Base-by-base conservation (phyloP, 2,888 invertebrate species). In the Monopis laevigella region DNA sequence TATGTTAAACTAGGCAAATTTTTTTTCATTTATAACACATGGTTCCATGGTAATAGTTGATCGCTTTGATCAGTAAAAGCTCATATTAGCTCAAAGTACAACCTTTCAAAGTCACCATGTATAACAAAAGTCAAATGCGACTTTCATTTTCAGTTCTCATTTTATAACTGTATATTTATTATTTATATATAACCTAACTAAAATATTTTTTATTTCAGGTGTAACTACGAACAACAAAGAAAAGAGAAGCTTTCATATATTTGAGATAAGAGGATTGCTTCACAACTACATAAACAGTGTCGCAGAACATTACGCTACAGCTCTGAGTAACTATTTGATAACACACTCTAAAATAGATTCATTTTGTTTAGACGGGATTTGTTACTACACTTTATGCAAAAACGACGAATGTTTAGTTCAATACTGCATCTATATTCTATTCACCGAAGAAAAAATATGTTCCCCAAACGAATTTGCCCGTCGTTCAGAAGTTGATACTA, bases 351-450 rank as follows among this genome's bases (percentile, higher is more conserved):
- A 63, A 26, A 55, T 65, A 3, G 53, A 64, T 24, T 55, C 63
- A 1, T 52, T 57, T 39, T 73, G 72, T 44, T 45, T 48, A 2
- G 55, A 62, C 11, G 66, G 66, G 6, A 46, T 62, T 19, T 70
- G 70, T 48, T 64, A 63, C 42, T 71, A 64, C 39, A 55, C 54
- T n/a, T 39, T 48, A 18, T 66, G 65, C 43, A 48, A 59, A 42
- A 24, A 55, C 11, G 46, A 48, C 1, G 48, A 55, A 17, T 66
- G 65, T 44, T 49, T 52, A 44, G 26, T 53, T 17, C 46, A 50
- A 28, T 58, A 59, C 48, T 70, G 66, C 47, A 62, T 58, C 39
- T 70, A 63, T 46, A 47, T 61, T 46, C 50, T 68, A 43, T 43
- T 68, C 14, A 62, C 51, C 3, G 59, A 57, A 24, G 51, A 52